Evolutionary conservation across 2,113 vertebrate genomes (phyloP).

Genomic region (Globicephala melas): DNA sequence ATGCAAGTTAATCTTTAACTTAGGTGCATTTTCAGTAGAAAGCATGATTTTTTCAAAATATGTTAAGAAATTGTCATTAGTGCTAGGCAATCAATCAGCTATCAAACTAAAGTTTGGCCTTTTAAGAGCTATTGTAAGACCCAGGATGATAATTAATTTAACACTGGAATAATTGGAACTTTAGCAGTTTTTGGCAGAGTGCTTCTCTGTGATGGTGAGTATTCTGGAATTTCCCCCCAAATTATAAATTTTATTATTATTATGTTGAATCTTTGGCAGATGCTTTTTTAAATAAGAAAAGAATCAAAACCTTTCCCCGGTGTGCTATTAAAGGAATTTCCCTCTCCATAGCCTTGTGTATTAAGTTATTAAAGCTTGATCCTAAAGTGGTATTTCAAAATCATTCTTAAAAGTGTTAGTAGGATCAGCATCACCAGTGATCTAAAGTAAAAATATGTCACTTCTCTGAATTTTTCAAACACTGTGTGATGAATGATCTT

Average conservation of each 20-base stretch:
- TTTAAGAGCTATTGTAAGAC: neutral
- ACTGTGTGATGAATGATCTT: neutral
- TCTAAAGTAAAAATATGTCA: neutral
- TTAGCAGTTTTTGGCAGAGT: neutral
- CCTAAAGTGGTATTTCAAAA: neutral
- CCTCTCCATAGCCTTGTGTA: neutral
- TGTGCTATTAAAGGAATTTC: neutral
- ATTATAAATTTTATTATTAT: neutral
- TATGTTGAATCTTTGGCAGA: neutral
- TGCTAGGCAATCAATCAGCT: neutral
- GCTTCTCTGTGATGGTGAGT: neutral
- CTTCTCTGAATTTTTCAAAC: neutral
- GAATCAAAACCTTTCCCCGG: neutral
- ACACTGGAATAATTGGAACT: conserved; percentile 10
- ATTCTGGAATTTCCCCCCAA: neutral
- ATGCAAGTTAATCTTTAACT: conserved; percentile 14
- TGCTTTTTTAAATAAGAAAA: neutral
- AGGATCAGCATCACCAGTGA: neutral
- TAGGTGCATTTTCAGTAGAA: neutral
- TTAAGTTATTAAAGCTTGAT: neutral
- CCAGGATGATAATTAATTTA: neutral
- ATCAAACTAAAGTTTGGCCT: neutral
- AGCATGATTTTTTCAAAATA: neutral
- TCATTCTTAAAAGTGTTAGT: neutral
- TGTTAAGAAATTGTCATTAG: neutral